Conservation (phyloP, 1,140 invertebrate species). For the Micrasema longulum region DNA sequence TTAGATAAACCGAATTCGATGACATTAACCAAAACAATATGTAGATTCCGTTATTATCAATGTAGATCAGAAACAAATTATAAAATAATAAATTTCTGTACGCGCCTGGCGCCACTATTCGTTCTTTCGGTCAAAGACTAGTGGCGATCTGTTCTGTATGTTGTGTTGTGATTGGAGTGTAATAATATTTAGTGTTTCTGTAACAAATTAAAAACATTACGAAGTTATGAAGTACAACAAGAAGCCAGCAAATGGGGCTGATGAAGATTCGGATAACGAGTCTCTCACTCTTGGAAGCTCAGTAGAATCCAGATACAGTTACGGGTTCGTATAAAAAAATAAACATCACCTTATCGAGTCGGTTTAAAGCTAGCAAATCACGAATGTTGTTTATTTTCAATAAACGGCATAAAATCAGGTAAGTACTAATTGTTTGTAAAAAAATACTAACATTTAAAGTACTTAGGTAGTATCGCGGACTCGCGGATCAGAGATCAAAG, state of each 20-base stretch:
- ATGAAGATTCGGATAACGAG: conserved; percentile 47
- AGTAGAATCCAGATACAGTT: conserved; percentile 44
- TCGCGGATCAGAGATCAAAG: too few relatives aligned
- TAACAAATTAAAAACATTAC: conserved; percentile 14
- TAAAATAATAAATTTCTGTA: not conserved
- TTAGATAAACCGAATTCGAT: conserved; percentile 3
- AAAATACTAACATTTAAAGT: too few relatives aligned
- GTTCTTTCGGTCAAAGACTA: conserved; percentile 30
- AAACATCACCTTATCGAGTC: too few relatives aligned
- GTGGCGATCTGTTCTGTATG: not conserved
- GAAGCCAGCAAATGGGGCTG: conserved; percentile 26
- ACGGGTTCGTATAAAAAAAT: conserved; percentile 43
- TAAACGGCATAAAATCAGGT: too few relatives aligned
- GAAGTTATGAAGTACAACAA: conserved; percentile 42
- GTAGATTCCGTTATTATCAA: not conserved
- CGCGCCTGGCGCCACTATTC: not conserved
- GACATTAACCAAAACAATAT: too few relatives aligned
- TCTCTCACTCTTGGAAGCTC: conserved; percentile 45
- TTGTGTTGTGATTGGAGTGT: conserved; percentile 8
- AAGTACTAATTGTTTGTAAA: too few relatives aligned
- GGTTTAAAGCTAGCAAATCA: too few relatives aligned
- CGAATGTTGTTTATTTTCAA: too few relatives aligned
- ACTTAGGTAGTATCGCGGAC: too few relatives aligned
- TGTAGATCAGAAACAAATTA: conserved; percentile 20
- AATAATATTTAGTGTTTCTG: conserved; percentile 17